These are phyloP conservation scores for Triplophysa siluroides DNA, from an alignment of 2,113 vertebrate genomes.

Conservation along the genomic window DNA sequence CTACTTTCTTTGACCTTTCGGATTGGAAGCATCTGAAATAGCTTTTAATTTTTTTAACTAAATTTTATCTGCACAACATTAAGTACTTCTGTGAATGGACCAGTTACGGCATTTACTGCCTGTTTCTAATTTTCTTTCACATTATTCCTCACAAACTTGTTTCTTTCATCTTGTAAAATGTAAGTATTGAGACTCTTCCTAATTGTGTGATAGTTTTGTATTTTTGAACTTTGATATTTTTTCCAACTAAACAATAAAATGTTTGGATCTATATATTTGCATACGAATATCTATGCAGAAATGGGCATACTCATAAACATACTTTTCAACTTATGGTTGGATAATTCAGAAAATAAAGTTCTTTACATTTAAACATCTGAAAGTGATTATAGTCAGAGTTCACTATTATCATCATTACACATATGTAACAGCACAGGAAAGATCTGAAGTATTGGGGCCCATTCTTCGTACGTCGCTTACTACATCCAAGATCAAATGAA, in stretches of 20 bases:
- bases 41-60: neutral
- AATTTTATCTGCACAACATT: slow-evolving; percentile 15
- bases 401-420: no score
- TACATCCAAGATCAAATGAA: no score
- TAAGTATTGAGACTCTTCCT: neutral
- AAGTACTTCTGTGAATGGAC: slow-evolving; percentile 6
- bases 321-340: neutral
- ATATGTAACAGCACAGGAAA: no score
- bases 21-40: neutral
- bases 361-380: no score
- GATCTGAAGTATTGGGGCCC: no score
- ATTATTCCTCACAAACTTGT: neutral
- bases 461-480: no score
- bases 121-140: slow-evolving; percentile 10
- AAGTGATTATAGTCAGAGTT: no score
- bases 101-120: slow-evolving; percentile 10
- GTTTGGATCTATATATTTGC: neutral
- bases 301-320: neutral
- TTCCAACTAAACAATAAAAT: slow-evolving; percentile 24
- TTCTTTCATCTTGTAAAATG: neutral
- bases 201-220: slow-evolving; percentile 29
- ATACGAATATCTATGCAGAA: neutral
- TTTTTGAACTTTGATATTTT: slow-evolving; percentile 10
- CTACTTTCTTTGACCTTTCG: slow-evolving; percentile 88
- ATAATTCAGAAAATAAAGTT: no score